Evolutionary conservation across 2,113 vertebrate genomes (phyloP).

Genomic region (Anarrhichthys ocellatus): DNA sequence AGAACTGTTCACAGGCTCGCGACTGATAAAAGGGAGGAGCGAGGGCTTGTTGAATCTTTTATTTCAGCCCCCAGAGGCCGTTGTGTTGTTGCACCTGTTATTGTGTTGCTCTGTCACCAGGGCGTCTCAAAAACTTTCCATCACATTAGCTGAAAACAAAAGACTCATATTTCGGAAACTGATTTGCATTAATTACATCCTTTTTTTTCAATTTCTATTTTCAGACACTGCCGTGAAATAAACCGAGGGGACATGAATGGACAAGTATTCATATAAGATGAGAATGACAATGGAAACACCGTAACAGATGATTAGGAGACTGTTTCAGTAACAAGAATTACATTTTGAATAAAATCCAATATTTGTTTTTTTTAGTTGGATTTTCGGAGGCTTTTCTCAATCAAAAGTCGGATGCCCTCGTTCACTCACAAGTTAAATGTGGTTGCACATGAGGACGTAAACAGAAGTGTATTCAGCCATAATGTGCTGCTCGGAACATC

Average conservation of each 20-base stretch:
- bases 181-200: neutral
- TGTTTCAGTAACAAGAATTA: neutral
- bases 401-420: neutral
- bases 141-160: constrained; percentile 27
- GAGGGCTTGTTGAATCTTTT: constrained; percentile 24
- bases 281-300: neutral
- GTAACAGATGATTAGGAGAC: neutral
- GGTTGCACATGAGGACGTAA: too few relatives aligned
- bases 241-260: neutral
- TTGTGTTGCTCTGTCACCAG: constrained; percentile 40
- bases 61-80: constrained; percentile 3
- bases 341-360: neutral
- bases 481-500: too few relatives aligned
- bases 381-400: neutral
- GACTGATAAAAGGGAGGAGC: constrained; percentile 1
- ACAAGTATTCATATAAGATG: neutral
- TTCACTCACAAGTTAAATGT: neutral
- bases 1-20: neutral
- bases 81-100: constrained; percentile 64
- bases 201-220: neutral
- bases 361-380: neutral
- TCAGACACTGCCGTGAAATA: neutral
- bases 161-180: neutral
- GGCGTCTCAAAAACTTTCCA: constrained; percentile 13
- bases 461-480: too few relatives aligned